phyloP scores from a whole-genome alignment of 2,113 vertebrate species.

The Lycocorax pyrrhopterus region DNA sequence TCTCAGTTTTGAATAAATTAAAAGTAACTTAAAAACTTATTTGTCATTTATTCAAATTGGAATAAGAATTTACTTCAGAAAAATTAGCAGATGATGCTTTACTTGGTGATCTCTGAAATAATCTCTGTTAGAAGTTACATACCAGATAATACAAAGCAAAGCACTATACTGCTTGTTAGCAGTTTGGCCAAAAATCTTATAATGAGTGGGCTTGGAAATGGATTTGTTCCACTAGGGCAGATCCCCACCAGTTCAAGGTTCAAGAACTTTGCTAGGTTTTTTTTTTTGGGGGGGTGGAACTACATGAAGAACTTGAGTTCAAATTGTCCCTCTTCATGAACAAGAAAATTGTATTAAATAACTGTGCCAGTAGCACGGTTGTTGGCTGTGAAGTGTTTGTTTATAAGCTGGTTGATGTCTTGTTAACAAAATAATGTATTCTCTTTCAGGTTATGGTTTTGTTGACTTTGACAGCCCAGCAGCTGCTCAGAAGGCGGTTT shows the following conservation, averaged over 20 bases:
- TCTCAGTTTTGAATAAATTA: neutral
- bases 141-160: neutral
- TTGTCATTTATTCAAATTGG: neutral
- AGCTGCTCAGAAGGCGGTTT: conserved; percentile 96
- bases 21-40: neutral
- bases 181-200: neutral
- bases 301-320: neutral
- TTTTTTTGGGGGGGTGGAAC: too few species aligned
- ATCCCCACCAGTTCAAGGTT: neutral
- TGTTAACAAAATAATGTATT: neutral
- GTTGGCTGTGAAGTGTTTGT: neutral
- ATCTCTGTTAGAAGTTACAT: neutral
- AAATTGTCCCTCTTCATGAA: neutral
- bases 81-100: neutral
- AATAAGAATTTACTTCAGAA: neutral
- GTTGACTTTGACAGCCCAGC: conserved; percentile 97
- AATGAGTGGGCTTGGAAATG: neutral
- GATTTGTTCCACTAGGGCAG: neutral
- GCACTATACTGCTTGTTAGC: neutral
- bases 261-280: neutral
- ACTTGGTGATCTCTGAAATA: neutral
- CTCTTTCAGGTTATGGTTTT: conserved; percentile 92
- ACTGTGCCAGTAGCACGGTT: rapidly evolving
- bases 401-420: neutral
- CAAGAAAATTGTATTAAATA: neutral